phyloP scores from a whole-genome alignment of 2,797 vertebrate genomes.

The Sebastes baramenuke region DNA sequence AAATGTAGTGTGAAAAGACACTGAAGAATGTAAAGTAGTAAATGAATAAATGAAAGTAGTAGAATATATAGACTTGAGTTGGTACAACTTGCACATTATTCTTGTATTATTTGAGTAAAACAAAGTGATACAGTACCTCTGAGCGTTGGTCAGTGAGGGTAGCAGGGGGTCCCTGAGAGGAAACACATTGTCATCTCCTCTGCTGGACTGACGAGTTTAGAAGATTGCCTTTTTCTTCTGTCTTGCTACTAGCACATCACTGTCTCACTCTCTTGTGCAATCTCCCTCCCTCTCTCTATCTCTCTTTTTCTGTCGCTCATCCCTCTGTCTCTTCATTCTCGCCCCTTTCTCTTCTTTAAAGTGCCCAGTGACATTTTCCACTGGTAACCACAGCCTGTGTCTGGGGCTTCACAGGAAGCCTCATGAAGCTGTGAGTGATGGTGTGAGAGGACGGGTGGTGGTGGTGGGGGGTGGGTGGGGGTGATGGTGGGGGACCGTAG shows the following conservation, averaged over 20 bases:
- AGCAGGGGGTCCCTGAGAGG: constrained; percentile 1
- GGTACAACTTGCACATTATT: background rate
- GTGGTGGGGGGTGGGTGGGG: background rate
- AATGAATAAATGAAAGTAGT: background rate
- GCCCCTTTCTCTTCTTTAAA: constrained; percentile 38
- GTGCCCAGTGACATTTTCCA: constrained; percentile 74
- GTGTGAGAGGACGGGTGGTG: constrained; percentile 47
- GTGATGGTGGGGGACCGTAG: background rate
- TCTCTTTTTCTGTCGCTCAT: constrained; percentile 37
- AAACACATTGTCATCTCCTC: constrained; percentile 25
- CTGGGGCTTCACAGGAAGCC: constrained; percentile 68
- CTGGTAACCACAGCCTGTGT: constrained; percentile 57
- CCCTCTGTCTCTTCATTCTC: constrained; percentile 41
- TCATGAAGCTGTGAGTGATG: constrained; percentile 27
- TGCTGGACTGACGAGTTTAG: constrained; percentile 8
- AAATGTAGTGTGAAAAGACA: background rate
- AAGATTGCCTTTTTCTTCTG: constrained; percentile 6
- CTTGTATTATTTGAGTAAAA: background rate
- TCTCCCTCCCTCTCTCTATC: background rate
- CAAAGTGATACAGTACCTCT: constrained; percentile 44
- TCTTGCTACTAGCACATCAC: constrained; percentile 2
- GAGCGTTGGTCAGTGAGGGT: background rate
- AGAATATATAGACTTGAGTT: background rate
- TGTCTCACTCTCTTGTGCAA: constrained; percentile 6
- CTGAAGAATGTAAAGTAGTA: background rate